These are phyloP conservation scores for Cephus nigrinus DNA, from an alignment of 2,888 invertebrate genomes.

Conservation along the genomic window DNA sequence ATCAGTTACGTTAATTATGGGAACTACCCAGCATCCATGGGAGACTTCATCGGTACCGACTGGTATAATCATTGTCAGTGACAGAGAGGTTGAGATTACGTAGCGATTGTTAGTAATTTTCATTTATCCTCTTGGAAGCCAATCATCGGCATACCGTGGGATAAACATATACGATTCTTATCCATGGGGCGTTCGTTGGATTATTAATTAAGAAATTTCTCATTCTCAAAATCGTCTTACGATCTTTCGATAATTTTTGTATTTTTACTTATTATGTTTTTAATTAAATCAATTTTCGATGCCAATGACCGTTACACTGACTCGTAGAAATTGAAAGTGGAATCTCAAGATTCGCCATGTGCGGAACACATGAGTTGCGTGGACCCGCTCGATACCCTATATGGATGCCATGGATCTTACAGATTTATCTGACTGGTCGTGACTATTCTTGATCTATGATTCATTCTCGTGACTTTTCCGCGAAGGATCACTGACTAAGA, in stretches of 20 bases:
- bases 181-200: neutral
- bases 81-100: neutral
- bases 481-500: neutral
- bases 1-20: conserved; percentile 52
- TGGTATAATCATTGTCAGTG: neutral
- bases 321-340: conserved; percentile 59
- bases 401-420: conserved; percentile 46
- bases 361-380: conserved; percentile 40
- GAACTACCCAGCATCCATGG: neutral
- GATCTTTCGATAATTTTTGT: neutral
- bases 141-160: neutral
- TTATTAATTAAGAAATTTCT: neutral
- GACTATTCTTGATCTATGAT: conserved; percentile 6
- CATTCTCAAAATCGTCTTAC: too few species aligned
- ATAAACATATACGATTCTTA: neutral
- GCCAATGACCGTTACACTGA: conserved; percentile 3
- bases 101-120: neutral
- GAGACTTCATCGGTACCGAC: neutral
- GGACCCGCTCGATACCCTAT: conserved; percentile 47
- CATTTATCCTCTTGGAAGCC: neutral
- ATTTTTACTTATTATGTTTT: neutral
- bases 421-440: conserved; percentile 39
- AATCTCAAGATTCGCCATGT: conserved; percentile 54
- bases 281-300: neutral
- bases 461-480: neutral